A percentile compares a stretch with the other conserved stretches of the same genome.
Evolutionary conservation across 2,113 vertebrate genomes (phyloP).

Genomic region (Scatophagus argus): DNA sequence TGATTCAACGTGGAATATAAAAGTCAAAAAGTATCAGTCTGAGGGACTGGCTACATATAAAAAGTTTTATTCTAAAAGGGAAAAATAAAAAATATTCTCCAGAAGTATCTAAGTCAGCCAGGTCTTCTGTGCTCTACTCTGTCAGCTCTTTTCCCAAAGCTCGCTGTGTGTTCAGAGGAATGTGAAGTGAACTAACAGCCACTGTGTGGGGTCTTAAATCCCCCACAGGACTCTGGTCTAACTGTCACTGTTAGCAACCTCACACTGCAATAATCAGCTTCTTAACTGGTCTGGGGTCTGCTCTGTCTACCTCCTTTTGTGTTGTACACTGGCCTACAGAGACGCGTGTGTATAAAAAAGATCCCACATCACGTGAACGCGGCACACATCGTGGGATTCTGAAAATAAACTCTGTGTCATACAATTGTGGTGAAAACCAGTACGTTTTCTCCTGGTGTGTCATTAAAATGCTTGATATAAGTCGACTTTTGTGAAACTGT

Average conservation of each 20-base stretch:
- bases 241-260: constrained; percentile 30
- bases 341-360: constrained; percentile 1
- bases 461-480: neutral
- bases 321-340: neutral
- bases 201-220: constrained; percentile 53
- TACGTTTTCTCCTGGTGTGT: neutral
- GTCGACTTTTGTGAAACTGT: neutral
- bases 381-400: neutral
- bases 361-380: neutral
- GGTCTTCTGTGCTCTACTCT: neutral
- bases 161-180: constrained; percentile 26
- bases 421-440: neutral
- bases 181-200: constrained; percentile 31
- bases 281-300: constrained; percentile 26
- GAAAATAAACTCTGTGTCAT: neutral
- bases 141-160: neutral
- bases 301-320: neutral
- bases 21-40: neutral
- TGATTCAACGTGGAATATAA: neutral
- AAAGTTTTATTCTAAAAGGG: too few relatives aligned
- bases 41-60: neutral
- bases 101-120: neutral
- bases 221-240: constrained; percentile 7
- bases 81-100: neutral
- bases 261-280: constrained; percentile 45